phyloP scores from a whole-genome alignment of 2,113 vertebrate species.

The Formicarius rufipectus region DNA sequence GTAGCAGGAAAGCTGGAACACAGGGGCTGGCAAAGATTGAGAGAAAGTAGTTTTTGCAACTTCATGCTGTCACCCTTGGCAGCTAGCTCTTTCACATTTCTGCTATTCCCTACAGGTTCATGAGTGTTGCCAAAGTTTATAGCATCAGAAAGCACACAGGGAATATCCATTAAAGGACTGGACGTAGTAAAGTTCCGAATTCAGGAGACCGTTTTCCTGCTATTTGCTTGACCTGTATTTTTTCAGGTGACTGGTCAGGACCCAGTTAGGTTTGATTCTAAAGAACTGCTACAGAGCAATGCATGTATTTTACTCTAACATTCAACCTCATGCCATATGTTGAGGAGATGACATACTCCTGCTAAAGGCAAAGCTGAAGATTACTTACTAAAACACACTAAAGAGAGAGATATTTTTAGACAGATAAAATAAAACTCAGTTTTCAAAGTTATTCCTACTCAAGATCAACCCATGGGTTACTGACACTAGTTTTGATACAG shows the following conservation, averaged over 20 bases:
- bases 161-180: background rate
- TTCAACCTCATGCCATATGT: background rate
- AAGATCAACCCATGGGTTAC: background rate
- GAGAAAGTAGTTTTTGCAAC: background rate
- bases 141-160: background rate
- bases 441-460: background rate
- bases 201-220: background rate
- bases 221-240: background rate
- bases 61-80: background rate
- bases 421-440: background rate
- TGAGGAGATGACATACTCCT: background rate
- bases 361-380: background rate
- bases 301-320: background rate
- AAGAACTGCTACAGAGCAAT: background rate
- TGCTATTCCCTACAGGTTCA: background rate
- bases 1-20: background rate
- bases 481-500: background rate
- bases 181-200: background rate
- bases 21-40: background rate
- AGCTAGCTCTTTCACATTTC: background rate
- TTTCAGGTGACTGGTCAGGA: background rate
- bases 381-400: background rate
- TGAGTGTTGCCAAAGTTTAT: background rate
- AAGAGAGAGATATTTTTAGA: background rate
- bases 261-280: background rate